Evolutionary conservation across 2,888 invertebrate genomes (phyloP).

Genomic region (Lacanobia wlatinum): DNA sequence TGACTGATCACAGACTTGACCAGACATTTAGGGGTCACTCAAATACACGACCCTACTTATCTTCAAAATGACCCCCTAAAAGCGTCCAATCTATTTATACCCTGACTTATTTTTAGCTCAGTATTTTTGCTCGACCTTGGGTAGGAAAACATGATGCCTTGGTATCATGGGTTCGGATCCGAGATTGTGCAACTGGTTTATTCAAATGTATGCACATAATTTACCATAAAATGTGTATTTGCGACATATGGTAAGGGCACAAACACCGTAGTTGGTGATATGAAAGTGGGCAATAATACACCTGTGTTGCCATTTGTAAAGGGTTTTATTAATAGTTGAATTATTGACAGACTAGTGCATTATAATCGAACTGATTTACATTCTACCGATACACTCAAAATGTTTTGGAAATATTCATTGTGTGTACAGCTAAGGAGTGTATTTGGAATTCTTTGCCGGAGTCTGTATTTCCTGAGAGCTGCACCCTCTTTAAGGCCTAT

Average conservation of each 20-base stretch:
- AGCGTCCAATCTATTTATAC: conserved; percentile 45
- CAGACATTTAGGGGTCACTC: not conserved
- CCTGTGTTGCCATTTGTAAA: not conserved
- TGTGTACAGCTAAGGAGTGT: too few relatives aligned
- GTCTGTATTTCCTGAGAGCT: too few relatives aligned
- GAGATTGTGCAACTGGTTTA: conserved; percentile 33
- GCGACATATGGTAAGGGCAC: conserved; percentile 23
- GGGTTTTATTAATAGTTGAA: conserved; percentile 3
- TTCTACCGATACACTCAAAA: too few relatives aligned
- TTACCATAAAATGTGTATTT: conserved; percentile 35
- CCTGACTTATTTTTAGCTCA: conserved; percentile 39
- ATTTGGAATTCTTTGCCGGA: too few relatives aligned
- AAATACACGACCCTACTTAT: not conserved
- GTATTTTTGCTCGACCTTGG: conserved; percentile 58
- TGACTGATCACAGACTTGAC: not conserved
- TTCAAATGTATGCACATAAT: conserved; percentile 60
- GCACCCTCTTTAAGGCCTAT: too few relatives aligned
- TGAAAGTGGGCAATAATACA: conserved; percentile 26
- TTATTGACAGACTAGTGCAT: too few relatives aligned
- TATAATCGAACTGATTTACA: too few relatives aligned
- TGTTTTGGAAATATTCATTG: too few relatives aligned
- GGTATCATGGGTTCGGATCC: conserved; percentile 24
- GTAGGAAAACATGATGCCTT: conserved; percentile 41
- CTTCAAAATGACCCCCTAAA: conserved; percentile 11
- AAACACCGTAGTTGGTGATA: conserved; percentile 28